Conservation (phyloP, 2,888 invertebrate species). For the Zelleria hepariella region DNA sequence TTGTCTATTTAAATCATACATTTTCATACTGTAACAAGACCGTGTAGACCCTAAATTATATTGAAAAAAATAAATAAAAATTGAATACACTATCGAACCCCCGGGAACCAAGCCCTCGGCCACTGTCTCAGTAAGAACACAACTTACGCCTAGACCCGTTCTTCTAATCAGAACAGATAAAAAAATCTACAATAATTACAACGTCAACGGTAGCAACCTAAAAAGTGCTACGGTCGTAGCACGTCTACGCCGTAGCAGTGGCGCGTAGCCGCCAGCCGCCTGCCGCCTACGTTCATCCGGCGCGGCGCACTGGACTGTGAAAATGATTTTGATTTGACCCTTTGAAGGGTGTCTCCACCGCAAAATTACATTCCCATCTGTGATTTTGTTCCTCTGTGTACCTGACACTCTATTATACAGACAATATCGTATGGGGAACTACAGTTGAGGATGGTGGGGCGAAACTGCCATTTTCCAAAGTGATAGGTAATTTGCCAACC, state of each 20-base stretch:
- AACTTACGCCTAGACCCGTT: too few species aligned
- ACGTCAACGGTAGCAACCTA: neutral
- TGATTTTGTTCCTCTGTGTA: constrained; percentile 34
- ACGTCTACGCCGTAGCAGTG: constrained; percentile 7
- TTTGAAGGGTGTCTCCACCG: constrained; percentile 63
- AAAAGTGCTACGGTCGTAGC: neutral
- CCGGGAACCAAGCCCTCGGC: too few species aligned
- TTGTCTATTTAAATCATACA: too few species aligned
- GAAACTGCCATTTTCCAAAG: neutral
- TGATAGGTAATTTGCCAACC: neutral
- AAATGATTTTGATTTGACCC: constrained; percentile 72
- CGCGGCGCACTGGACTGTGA: constrained; percentile 56
- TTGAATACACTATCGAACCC: too few species aligned
- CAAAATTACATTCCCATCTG: constrained; percentile 70
- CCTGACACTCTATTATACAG: constrained; percentile 34
- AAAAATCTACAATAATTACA: neutral
- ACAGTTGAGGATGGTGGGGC: neutral
- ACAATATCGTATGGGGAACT: constrained; percentile 6
- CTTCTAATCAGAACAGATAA: too few species aligned
- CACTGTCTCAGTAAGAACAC: too few species aligned
- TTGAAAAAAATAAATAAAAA: too few species aligned
- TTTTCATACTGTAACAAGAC: too few species aligned
- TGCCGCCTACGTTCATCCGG: constrained; percentile 25
- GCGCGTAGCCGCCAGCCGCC: constrained; percentile 31
- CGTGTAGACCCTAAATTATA: too few species aligned